Percentiles rank a stretch among this genome's conserved stretches.
These are phyloP conservation scores for Eupelmus urozonus DNA, from an alignment of 2,888 invertebrate genomes.

Conservation along the genomic window DNA sequence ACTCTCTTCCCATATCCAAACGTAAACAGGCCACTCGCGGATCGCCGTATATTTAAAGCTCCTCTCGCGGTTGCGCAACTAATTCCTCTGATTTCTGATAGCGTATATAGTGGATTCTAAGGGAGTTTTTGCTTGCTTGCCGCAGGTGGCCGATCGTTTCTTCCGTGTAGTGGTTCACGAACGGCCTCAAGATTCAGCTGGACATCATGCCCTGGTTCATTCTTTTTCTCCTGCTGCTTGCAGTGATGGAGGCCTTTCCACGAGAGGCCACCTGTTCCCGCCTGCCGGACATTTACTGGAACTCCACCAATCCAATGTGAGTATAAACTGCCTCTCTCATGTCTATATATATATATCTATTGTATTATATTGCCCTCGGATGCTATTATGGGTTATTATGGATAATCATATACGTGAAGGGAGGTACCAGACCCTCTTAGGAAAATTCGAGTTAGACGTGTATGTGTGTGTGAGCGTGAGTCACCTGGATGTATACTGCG, in stretches of 20 bases:
- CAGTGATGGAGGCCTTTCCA: slow-evolving; percentile 79
- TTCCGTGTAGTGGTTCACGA: slow-evolving; percentile 68
- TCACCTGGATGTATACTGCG: no score
- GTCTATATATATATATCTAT: not conserved
- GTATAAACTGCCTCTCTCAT: slow-evolving; percentile 64
- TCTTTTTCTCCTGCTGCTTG: slow-evolving; percentile 78
- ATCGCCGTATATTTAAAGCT: no score
- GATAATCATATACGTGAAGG: slow-evolving; percentile 25
- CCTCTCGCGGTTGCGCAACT: slow-evolving; percentile 28
- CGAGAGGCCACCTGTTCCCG: slow-evolving; percentile 78
- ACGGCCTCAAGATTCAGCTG: slow-evolving; percentile 76
- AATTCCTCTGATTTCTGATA: not conserved
- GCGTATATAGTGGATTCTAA: not conserved
- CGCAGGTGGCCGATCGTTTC: slow-evolving; percentile 69
- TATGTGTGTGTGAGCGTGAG: not conserved
- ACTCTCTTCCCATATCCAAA: no score
- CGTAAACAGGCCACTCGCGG: no score
- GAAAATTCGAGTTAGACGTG: slow-evolving; percentile 14
- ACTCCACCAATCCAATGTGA: slow-evolving; percentile 80
- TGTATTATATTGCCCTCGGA: no score
- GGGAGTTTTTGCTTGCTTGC: slow-evolving; percentile 13
- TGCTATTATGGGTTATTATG: slow-evolving; percentile 44
- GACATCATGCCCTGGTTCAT: slow-evolving; percentile 79
- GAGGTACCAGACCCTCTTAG: slow-evolving; percentile 9
- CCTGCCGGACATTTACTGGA: slow-evolving; percentile 80